A percentile compares a stretch with the other conserved stretches of the same genome.
Evolutionary conservation across 1,140 invertebrate species (phyloP).

Genomic region (Drosophila nigromelanica): DNA sequence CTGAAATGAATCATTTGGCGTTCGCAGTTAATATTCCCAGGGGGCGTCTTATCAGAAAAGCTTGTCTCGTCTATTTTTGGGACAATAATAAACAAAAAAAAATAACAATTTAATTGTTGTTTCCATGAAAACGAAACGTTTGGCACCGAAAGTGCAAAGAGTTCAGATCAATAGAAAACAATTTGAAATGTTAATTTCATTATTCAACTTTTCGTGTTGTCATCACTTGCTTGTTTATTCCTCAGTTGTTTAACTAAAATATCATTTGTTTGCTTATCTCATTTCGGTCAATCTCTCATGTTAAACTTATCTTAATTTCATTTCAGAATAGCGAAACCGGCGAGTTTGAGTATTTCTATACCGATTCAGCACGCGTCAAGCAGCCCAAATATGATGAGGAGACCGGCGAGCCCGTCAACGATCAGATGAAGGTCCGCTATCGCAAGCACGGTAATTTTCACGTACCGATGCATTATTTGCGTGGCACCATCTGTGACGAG

Average conservation of each 20-base stretch:
- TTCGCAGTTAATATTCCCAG: background rate
- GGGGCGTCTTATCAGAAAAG: conserved; percentile 54
- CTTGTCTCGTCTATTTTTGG: conserved; percentile 51
- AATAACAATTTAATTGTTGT: conserved; percentile 24
- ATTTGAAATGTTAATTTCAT: conserved; percentile 49
- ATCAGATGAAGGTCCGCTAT: conserved; percentile 74
- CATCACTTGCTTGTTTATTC: background rate
- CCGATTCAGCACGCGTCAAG: conserved; percentile 55
- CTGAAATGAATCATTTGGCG: too few relatives aligned
- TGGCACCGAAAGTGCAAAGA: conserved; percentile 9
- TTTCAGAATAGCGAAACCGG: conserved; percentile 78
- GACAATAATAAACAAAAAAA: conserved; percentile 16
- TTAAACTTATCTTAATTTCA: background rate
- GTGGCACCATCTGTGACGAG: conserved; percentile 65
- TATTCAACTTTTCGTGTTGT: background rate
- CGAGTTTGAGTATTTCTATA: conserved; percentile 72
- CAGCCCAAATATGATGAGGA: conserved; percentile 69
- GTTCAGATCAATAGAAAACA: conserved; percentile 11
- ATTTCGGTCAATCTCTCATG: background rate
- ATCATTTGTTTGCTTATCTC: conserved; percentile 6
- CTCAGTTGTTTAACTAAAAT: background rate
- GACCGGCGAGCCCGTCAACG: conserved; percentile 74
- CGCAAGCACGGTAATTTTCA: conserved; percentile 73
- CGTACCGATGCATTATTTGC: conserved; percentile 65
- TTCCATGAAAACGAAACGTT: conserved; percentile 18